Conservation (phyloP, 2,888 invertebrate genomes). For the Coelogynopora nodosa region DNA sequence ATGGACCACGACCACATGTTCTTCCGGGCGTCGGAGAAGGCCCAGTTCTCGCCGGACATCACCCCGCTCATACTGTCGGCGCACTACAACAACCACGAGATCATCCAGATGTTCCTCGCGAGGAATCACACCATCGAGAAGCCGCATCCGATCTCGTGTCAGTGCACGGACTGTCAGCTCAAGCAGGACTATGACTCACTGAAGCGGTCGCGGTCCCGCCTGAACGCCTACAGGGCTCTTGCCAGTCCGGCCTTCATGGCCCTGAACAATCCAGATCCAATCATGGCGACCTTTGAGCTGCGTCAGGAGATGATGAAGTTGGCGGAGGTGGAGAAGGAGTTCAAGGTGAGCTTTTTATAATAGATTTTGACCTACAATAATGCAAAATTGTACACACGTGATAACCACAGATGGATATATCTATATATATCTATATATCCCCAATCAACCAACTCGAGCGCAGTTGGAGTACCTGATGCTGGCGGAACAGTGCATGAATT, state of each 20-base stretch:
- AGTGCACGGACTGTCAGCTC: constrained; percentile 58
- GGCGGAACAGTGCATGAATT: constrained; percentile 63
- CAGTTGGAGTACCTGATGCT: constrained; percentile 68
- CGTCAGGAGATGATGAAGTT: constrained; percentile 67
- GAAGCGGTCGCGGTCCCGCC: constrained; percentile 65
- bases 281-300: constrained; percentile 69
- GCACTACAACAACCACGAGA: constrained; percentile 70
- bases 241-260: constrained; percentile 72
- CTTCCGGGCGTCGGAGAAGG: constrained; percentile 61
- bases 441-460: constrained; percentile 38
- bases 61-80: constrained; percentile 72
- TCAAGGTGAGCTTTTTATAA: constrained; percentile 58
- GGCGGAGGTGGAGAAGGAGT: constrained; percentile 68
- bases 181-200: constrained; percentile 62
- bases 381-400: no score
- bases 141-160: constrained; percentile 66
- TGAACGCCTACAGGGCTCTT: constrained; percentile 69
- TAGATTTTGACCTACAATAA: neutral
- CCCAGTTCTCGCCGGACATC: constrained; percentile 69
- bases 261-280: constrained; percentile 69
- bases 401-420: no score
- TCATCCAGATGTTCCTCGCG: constrained; percentile 68
- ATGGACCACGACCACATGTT: constrained; percentile 60
- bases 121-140: constrained; percentile 69
- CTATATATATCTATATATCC: no score